Base-by-base conservation (phyloP, 2,888 invertebrate genomes). In the Dione juno region DNA sequence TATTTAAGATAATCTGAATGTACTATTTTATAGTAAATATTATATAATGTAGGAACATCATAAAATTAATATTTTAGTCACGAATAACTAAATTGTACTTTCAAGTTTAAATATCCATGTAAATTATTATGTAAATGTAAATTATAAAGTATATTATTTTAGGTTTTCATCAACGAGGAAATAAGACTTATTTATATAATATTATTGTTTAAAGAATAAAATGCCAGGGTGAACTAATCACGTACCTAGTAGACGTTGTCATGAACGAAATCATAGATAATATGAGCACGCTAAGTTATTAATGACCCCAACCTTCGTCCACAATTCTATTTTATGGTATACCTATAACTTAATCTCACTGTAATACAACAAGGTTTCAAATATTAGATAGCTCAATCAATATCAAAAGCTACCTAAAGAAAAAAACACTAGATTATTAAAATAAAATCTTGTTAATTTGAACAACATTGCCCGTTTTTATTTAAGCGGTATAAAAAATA, bases 191-290 rank as follows among this genome's bases (percentile, higher is more conserved):
- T n/a, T n/a, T n/a, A n/a, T n/a, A n/a, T n/a, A n/a, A n/a, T n/a
- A n/a, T n/a, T n/a, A n/a, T n/a, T n/a, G n/a, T n/a, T n/a, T n/a
- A n/a, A n/a, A n/a, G n/a, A n/a, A n/a, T n/a, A n/a, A n/a, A n/a
- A n/a, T n/a, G 10, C 54, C 37, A 54, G 35, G n/a, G 54, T 37
- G 0, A 54, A 16, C 37, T 37, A 54, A 54, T 54, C 54, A 54
- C 14, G 43, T 28, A 28, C 5, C 28, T 57, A 61, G 28, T 28
- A 45, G 61, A 21, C 28, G 45, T 28, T 45, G 43, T 45, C 28
- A n/a, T 45, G n/a, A 16, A 57, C 57, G 37, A n/a, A 57, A 37
- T 57, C 37, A 11, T n/a, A 61, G 28, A 28, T 61, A 61, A 57
- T 57, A 11, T 57, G 37, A 14, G 9, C 57, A 37, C 16, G 57